Base-by-base conservation (phyloP, 2,888 invertebrate species). In the Plusia festucae region DNA sequence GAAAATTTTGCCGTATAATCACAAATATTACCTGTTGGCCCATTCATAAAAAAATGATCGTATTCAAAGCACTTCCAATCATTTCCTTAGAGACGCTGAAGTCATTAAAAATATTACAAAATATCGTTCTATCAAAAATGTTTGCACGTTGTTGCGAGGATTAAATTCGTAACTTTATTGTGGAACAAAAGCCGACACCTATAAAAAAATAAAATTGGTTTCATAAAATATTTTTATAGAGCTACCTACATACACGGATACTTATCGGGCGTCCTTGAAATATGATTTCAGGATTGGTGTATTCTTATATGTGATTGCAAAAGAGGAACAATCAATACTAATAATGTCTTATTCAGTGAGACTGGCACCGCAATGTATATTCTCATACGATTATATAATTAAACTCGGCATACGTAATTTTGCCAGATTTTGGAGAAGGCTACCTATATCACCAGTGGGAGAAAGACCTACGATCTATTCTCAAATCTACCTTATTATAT, bases 1-100 rank as follows among this genome's bases (percentile, higher is more conserved):
- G 9, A 9, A 11, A 49, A 18, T 13, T 11, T 20, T 9, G 18
- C 20, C 18, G 11, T 20, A 20, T 20, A 49, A 49, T 18, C 46
- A 18, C 11, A 1, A 62, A 73, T 16, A 67, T 57, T 11, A 44
- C 67, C 56, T 62, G 60, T 68, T 68, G 53, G 53, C 44, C 66
- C 51, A 81, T 74, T 65, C 56, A 78, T 49, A 61, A 72, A 75
- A n/a, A 76, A 64, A 67, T 64, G 52, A 56, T 34, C 61, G 60
- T 78, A 69, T 63, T 68, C 53, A 20, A 15, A 57, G 51, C 70
- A 76, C 77, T 79, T 71, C 54, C 67, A 30, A 68, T 68, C 53
- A 80, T 80, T 82, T 80, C 80, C 80, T 79, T 58, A 51, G 80
- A 77, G 80, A 80, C 75, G 60, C 52, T 51, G 55, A 75, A 76